Conservation (phyloP, 2,113 vertebrate genomes). For the Catagonus wagneri region DNA sequence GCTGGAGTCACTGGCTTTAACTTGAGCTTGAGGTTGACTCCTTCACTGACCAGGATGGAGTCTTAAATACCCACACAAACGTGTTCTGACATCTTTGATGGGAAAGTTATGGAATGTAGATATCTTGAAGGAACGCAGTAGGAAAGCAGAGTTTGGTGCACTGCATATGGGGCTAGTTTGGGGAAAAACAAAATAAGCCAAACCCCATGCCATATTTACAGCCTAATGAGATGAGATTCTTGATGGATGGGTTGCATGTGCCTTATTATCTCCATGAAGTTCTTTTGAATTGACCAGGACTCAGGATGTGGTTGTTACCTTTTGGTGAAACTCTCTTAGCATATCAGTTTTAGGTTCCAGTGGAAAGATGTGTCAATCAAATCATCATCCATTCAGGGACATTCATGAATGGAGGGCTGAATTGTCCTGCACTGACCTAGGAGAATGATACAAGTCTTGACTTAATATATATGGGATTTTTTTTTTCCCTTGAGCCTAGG, state of each 20-base stretch:
- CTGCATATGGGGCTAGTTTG: not conserved
- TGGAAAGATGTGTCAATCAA: conserved; percentile 35
- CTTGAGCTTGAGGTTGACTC: not conserved
- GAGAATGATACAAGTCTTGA: not conserved
- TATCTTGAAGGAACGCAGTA: not conserved
- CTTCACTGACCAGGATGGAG: not conserved
- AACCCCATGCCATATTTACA: not conserved
- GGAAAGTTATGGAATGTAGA: not conserved
- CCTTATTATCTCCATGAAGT: not conserved
- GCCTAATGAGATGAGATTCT: not conserved
- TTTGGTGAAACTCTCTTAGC: not conserved
- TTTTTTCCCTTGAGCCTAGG: not conserved
- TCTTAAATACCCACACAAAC: not conserved
- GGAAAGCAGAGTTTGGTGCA: not conserved
- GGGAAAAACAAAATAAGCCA: not conserved
- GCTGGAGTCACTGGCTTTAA: not conserved
- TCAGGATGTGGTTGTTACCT: not conserved
- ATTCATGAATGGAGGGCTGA: not conserved
- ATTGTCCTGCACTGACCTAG: not conserved
- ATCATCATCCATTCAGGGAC: not conserved
- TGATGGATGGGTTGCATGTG: not conserved
- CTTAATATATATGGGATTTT: not conserved
- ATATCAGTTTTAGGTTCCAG: conserved; percentile 15
- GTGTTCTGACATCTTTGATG: not conserved
- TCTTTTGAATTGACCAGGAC: not conserved